Evolutionary conservation across 2,888 invertebrate species (phyloP).

Genomic region (Spialia ferax): DNA sequence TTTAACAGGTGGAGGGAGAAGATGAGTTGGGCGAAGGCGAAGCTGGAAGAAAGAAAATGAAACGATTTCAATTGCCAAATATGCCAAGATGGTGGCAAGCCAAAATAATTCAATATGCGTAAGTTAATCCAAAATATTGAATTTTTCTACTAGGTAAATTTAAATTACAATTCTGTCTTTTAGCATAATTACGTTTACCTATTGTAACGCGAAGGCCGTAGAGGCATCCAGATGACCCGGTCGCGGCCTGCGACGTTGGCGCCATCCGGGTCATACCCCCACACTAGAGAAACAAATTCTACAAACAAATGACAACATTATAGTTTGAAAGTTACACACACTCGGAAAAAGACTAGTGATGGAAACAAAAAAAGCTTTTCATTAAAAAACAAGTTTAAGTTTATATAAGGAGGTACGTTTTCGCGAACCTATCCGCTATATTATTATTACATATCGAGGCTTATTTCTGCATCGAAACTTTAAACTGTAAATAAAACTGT

Average conservation of each 20-base stretch:
- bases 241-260: slow-evolving; percentile 80
- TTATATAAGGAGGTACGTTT: background rate
- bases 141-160: background rate
- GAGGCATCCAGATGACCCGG: slow-evolving; percentile 76
- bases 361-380: slow-evolving; percentile 14
- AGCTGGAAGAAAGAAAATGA: slow-evolving; percentile 74
- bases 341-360: slow-evolving; percentile 33
- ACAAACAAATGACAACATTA: slow-evolving; percentile 19
- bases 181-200: background rate
- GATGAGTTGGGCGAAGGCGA: slow-evolving; percentile 74
- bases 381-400: too few relatives aligned
- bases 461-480: too few relatives aligned
- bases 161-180: background rate
- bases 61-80: slow-evolving; percentile 73
- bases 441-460: too few relatives aligned
- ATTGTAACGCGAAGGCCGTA: slow-evolving; percentile 60
- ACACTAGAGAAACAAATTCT: slow-evolving; percentile 41
- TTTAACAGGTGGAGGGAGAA: slow-evolving; percentile 73
- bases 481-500: too few relatives aligned
- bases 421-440: too few relatives aligned
- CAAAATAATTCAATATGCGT: slow-evolving; percentile 82
- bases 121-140: slow-evolving; percentile 50
- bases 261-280: slow-evolving; percentile 82
- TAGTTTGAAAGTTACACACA: slow-evolving; percentile 23
- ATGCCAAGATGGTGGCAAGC: slow-evolving; percentile 82